Percentiles rank a stretch among this genome's conserved stretches.
Evolutionary conservation across 2,113 vertebrate species (phyloP).

Genomic region (Pollachius pollachius): DNA sequence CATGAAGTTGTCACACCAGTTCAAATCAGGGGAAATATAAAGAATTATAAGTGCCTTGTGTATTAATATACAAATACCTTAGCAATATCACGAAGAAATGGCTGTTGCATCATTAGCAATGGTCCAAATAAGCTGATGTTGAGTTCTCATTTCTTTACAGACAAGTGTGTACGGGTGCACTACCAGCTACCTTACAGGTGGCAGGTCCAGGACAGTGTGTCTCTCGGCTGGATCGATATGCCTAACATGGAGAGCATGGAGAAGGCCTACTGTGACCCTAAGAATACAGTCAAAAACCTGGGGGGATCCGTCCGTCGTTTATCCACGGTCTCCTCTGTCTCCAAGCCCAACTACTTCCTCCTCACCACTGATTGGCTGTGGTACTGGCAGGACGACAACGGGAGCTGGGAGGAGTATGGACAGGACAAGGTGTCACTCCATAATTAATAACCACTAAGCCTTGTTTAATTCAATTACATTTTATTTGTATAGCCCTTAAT

Average conservation of each 20-base stretch:
- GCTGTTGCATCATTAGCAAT: neutral
- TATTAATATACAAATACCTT: neutral
- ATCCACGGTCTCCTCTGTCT: constrained; percentile 85
- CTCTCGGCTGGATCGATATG: constrained; percentile 74
- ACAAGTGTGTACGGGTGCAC: constrained; percentile 79
- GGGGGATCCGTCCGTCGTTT: constrained; percentile 77
- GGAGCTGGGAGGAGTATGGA: constrained; percentile 83
- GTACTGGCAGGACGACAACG: constrained; percentile 84
- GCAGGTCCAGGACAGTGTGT: constrained; percentile 69
- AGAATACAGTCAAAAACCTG: constrained; percentile 68
- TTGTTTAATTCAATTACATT: too few relatives aligned
- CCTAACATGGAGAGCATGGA: constrained; percentile 80
- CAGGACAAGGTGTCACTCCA: constrained; percentile 59
- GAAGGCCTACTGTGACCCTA: constrained; percentile 82
- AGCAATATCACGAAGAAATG: neutral
- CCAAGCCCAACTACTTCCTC: constrained; percentile 84
- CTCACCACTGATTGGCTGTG: constrained; percentile 92
- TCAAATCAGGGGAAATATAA: neutral
- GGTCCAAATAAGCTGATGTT: neutral
- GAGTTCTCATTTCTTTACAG: constrained; percentile 55
- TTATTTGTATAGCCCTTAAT: constrained; percentile 13
- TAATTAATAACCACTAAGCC: too few relatives aligned
- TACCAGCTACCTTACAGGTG: constrained; percentile 87
- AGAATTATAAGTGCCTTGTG: neutral
- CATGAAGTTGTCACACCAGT: neutral